A percentile compares a stretch with the other conserved stretches of the same genome.
Conservation (phyloP, 2,888 invertebrate species). For the Liopterus haemorrhoidalis region DNA sequence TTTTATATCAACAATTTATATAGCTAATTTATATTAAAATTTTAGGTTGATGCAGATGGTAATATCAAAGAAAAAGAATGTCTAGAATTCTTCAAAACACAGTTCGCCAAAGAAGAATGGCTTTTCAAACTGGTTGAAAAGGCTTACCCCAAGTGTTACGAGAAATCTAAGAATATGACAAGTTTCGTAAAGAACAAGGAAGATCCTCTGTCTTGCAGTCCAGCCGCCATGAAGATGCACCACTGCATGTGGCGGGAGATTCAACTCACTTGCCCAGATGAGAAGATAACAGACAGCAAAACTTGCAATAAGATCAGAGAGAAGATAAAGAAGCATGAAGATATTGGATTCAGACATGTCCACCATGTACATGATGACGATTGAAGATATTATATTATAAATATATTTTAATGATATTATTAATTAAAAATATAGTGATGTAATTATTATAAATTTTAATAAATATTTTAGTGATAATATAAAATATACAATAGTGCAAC, state of each 20-base stretch:
- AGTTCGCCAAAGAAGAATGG: slow-evolving; percentile 38
- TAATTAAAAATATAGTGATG: too few relatives aligned
- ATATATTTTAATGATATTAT: too few relatives aligned
- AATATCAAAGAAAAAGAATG: slow-evolving; percentile 38
- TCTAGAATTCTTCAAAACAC: slow-evolving; percentile 35
- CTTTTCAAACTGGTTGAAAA: slow-evolving; percentile 38
- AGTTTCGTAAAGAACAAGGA: slow-evolving; percentile 27
- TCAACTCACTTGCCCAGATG: slow-evolving; percentile 43
- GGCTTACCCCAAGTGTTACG: slow-evolving; percentile 19
- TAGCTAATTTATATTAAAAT: slow-evolving; percentile 8
- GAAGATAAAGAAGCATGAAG: slow-evolving; percentile 36
- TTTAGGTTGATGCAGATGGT: slow-evolving; percentile 40
- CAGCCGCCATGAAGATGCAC: slow-evolving; percentile 38
- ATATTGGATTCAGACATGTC: slow-evolving; percentile 17
- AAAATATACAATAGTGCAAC: too few relatives aligned
- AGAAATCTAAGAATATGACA: slow-evolving; percentile 35
- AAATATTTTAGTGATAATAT: too few relatives aligned
- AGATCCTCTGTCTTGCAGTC: slow-evolving; percentile 39
- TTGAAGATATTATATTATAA: too few relatives aligned
- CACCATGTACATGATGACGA: slow-evolving; percentile 20
- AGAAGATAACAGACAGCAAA: slow-evolving; percentile 42
- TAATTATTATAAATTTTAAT: too few relatives aligned
- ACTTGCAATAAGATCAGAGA: slow-evolving; percentile 40
- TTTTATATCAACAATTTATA: not conserved
- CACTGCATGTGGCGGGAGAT: slow-evolving; percentile 44